A percentile compares a stretch with the other conserved stretches of the same genome.
Evolutionary conservation across 1,140 invertebrate species (phyloP).

Genomic region (Eumaeus atala): DNA sequence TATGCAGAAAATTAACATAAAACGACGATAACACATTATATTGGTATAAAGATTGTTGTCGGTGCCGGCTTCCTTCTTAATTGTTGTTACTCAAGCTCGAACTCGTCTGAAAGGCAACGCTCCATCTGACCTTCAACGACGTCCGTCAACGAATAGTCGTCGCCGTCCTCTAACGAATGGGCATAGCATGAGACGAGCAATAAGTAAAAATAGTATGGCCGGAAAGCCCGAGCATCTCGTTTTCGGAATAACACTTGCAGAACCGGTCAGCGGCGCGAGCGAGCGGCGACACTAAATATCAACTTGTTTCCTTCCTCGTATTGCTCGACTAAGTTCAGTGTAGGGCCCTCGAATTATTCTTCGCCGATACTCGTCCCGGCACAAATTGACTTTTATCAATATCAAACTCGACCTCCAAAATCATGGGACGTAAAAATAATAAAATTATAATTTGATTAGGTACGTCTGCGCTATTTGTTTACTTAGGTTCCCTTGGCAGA

Average conservation of each 20-base stretch:
- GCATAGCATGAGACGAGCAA: slow-evolving; percentile 35
- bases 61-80: slow-evolving; percentile 9
- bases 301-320: slow-evolving; percentile 67
- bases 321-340: slow-evolving; percentile 17
- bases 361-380: no score
- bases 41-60: not conserved
- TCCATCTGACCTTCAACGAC: slow-evolving; percentile 49
- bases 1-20: not conserved
- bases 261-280: slow-evolving; percentile 52
- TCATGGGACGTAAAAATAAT: no score
- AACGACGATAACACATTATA: slow-evolving; percentile 2
- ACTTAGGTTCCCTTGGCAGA: no score
- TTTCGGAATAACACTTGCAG: slow-evolving; percentile 69
- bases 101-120: slow-evolving; percentile 41
- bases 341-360: no score
- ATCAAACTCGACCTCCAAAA: no score
- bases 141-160: slow-evolving; percentile 52
- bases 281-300: slow-evolving; percentile 53
- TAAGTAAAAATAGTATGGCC: slow-evolving; percentile 40
- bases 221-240: slow-evolving; percentile 67
- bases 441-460: no score
- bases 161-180: slow-evolving; percentile 37
- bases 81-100: not conserved
- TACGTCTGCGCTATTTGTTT: no score
- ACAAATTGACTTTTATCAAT: no score